phyloP scores from a whole-genome alignment of 2,113 vertebrate genomes.

The Chaetorhynchus papuensis region DNA sequence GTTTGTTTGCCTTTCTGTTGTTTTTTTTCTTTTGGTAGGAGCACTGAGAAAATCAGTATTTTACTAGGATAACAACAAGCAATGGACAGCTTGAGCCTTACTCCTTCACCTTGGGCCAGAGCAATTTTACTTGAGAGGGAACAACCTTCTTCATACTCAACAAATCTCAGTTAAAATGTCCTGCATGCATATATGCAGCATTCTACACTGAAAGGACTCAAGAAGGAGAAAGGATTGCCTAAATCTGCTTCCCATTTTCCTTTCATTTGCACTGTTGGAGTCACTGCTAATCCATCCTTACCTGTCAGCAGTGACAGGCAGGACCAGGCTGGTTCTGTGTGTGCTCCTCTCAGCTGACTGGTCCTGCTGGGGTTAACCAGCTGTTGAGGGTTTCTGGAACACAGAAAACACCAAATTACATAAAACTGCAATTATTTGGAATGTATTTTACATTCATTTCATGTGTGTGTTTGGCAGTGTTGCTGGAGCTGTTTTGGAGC shows the following conservation, averaged over 20 bases:
- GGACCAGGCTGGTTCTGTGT: neutral
- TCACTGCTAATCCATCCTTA: neutral
- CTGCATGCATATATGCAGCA: neutral
- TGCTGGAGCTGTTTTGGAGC: neutral
- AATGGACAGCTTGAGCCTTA: neutral
- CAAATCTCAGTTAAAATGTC: neutral
- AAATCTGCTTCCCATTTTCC: neutral
- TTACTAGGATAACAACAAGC: neutral
- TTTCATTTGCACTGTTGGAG: neutral
- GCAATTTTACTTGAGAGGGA: neutral
- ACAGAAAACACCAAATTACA: neutral
- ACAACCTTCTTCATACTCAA: neutral
- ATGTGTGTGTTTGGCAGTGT: neutral
- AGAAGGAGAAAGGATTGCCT: neutral
- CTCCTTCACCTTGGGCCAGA: neutral
- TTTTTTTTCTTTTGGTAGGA: neutral
- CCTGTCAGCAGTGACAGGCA: neutral
- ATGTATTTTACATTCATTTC: neutral
- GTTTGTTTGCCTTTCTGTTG: neutral
- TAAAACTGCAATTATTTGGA: neutral
- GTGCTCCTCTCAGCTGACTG: neutral
- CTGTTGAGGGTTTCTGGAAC: neutral
- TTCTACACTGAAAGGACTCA: neutral
- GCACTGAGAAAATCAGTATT: neutral
- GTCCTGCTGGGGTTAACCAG: neutral